phyloP scores from a whole-genome alignment of 37 sponge, comb jelly and placozoan species.

The Oopsacas minuta region DNA sequence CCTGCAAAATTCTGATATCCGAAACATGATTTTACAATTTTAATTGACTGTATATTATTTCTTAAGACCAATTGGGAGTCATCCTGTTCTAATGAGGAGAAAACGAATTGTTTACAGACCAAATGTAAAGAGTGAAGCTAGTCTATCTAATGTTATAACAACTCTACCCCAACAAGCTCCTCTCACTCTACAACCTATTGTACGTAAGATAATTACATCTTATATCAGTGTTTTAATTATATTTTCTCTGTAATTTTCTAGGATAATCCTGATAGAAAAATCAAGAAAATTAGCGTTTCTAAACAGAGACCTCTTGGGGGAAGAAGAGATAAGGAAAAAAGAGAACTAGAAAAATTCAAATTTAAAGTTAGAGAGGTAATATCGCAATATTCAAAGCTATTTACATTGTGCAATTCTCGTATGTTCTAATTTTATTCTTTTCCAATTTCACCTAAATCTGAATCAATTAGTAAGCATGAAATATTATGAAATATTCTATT shows the following conservation, averaged over 20 bases:
- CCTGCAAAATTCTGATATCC: too few species aligned
- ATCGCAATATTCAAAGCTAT: too few species aligned
- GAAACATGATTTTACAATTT: too few species aligned
- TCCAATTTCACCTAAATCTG: too few species aligned
- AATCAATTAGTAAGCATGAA: too few species aligned
- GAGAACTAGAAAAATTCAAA: constrained; percentile 8
- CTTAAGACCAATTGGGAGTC: not conserved
- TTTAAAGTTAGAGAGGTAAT: constrained; percentile 13
- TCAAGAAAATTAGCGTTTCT: not conserved
- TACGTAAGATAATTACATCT: too few species aligned
- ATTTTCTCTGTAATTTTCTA: not conserved
- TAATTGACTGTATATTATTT: too few species aligned
- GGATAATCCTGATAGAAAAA: not conserved
- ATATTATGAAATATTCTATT: too few species aligned
- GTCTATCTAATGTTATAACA: not conserved
- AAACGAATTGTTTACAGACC: not conserved
- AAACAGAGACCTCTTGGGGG: constrained; percentile 9
- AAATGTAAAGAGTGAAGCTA: not conserved
- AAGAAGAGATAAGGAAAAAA: constrained; percentile 13
- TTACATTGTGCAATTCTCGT: too few species aligned
- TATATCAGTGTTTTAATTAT: too few species aligned
- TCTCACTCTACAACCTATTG: constrained; percentile 4
- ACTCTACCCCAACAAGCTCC: not conserved
- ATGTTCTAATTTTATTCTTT: too few species aligned
- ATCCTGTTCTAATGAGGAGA: not conserved